Base-by-base conservation (phyloP, 2,797 vertebrate species). In the Anguilla anguilla region DNA sequence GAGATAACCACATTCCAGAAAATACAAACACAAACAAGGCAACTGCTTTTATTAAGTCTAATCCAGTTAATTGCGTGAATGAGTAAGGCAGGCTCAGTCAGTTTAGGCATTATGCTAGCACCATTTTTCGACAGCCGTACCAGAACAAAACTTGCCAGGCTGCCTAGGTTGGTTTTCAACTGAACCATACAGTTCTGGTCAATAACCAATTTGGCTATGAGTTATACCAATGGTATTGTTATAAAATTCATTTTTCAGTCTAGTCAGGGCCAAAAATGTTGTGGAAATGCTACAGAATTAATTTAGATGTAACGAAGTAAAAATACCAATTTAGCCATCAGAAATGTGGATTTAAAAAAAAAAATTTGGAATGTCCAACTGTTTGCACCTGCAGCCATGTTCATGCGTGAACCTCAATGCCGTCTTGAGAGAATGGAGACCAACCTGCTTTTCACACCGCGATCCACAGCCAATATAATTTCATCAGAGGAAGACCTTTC, bases 21-120 rank as follows among this genome's bases (percentile, higher is more conserved):
- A 82, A 82, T n/a, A 82, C 43, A n/a, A 51, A 82, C 43, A 51
- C 25, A 82, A 82, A 82, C 43, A 82, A 49, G 77, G 39, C 39
- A 82, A n/a, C 79, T 51, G 35, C 28, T 15, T 82, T 82, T 51
- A 82, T 11, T 82, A 82, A 49, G 6, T 35, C 9, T 46, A 43
- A 81, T 81, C 4, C 39, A 6, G 77, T 49, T 49, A 81, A 81
- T 39, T 74, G 35, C 15, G 43, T 46, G 19, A 46, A 49, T 49
- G 22, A 81, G 77, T 19, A 81, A 81, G 39, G 39, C 43, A 49
- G 15, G 25, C 77, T 25, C 43, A 46, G 19, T 25, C 77, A 81
- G 43, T 43, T 43, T 25, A 49, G 43, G 13, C 35, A 69, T 15
- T 17, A 35, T 11, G 2, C 35, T 6, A 39, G 72, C 11, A 4